Base-by-base conservation (phyloP, 2,797 vertebrate species). In the Myotis findleyi region DNA sequence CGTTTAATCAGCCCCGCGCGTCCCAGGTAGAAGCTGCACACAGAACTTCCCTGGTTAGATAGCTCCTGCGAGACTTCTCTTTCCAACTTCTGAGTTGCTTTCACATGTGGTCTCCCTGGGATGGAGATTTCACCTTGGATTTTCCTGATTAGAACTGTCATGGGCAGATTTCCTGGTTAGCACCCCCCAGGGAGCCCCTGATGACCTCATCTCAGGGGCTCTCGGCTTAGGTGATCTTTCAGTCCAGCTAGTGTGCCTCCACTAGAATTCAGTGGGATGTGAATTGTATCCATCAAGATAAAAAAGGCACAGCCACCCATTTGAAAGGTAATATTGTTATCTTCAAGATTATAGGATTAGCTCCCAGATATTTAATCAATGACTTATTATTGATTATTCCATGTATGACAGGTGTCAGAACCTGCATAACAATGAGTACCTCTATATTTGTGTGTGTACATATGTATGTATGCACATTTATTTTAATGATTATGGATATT, bases 241-340 rank as follows among this genome's bases (percentile, higher is more conserved):
- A 10, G 10, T 36, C 27, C 68, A 66, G 30, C 9, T 38, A 44
- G 25, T 36, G 4, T 71, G 23, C 17, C 82, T 81, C 66, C 55
- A 47, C 3, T 49, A 38, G 53, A 82, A 68, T 69, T 82, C 53
- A 79, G 6, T 38, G 64, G 18, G 17, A 6, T 79, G 4, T 83
- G 27, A 86, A 59, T 83, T 90, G 85, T 83, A 62, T 53, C 23
- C 21, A 64, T 49, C 62, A 57, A 7, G 3, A 30, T 25, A 59
- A 73, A 47, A 81, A 88, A 79, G 49, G n/a, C 21, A 30, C 18
- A 77, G 23, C 36, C 2, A 79, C 18, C 36, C 21, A 51, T 81
- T 86, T 71, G 33, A 88, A 96, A 95, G 36, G 66, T 80, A 66
- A 77, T 87, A 81, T 82, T 81, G 33, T 64, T 7, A 30, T 91